Conservation (phyloP, 2,797 vertebrate genomes). For the Spinus olivaceus region DNA sequence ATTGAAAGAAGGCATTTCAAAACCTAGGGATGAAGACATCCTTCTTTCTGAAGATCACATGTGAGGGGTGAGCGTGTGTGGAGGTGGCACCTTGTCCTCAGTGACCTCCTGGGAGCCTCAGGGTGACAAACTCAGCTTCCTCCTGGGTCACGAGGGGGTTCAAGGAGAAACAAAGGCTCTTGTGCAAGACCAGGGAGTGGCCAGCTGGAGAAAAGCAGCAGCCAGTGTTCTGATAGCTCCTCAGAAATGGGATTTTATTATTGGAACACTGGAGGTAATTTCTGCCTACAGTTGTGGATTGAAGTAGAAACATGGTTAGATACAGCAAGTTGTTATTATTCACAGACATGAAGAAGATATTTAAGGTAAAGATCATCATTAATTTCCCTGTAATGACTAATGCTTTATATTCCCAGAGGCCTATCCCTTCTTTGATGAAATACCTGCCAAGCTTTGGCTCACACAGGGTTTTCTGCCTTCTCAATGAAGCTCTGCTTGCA, state of each 20-base stretch:
- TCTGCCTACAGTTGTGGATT: background rate
- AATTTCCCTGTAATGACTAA: slow-evolving; percentile 36
- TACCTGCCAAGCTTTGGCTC: slow-evolving; percentile 3
- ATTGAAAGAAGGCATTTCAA: background rate
- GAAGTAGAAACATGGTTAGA: background rate
- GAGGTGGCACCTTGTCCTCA: background rate
- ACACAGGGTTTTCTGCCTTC: background rate
- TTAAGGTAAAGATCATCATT: slow-evolving; percentile 25
- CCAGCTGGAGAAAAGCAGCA: background rate
- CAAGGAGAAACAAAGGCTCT: background rate
- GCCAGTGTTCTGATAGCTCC: background rate
- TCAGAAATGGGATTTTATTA: background rate
- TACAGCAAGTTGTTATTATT: slow-evolving; percentile 12
- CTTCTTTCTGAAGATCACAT: background rate
- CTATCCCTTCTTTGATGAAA: background rate
- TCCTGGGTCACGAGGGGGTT: background rate
- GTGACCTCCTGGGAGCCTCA: background rate
- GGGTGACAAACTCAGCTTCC: background rate
- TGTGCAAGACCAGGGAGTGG: background rate
- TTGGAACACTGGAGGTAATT: background rate
- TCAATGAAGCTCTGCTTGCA: background rate
- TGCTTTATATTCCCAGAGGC: background rate
- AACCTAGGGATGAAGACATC: background rate
- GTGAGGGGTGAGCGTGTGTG: fast-evolving
- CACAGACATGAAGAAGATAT: slow-evolving; percentile 3